Evolutionary conservation across 2,888 invertebrate genomes (phyloP).

Genomic region (Athalia cordata): DNA sequence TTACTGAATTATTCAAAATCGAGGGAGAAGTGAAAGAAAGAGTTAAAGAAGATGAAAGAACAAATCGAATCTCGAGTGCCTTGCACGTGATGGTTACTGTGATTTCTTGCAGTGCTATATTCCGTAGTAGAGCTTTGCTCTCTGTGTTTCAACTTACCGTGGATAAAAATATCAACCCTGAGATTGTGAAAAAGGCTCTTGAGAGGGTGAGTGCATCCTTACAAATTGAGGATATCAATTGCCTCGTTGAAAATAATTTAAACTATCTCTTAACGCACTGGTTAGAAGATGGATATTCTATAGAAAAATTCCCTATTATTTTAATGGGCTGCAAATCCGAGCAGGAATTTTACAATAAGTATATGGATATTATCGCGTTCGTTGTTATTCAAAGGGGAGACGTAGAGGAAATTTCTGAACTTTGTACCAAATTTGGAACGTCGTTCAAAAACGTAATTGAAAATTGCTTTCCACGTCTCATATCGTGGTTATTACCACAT

Average conservation of each 20-base stretch:
- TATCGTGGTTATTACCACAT: constrained; percentile 56
- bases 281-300: constrained; percentile 70
- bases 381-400: constrained; percentile 70
- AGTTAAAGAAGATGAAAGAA: constrained; percentile 77
- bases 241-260: constrained; percentile 72
- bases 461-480: constrained; percentile 60
- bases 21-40: constrained; percentile 71
- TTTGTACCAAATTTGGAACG: constrained; percentile 63
- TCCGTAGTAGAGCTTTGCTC: constrained; percentile 76
- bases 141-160: constrained; percentile 76
- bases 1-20: constrained; percentile 69
- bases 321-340: constrained; percentile 71
- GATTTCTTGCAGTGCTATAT: constrained; percentile 75
- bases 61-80: constrained; percentile 77
- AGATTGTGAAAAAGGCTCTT: constrained; percentile 74
- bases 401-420: constrained; percentile 56
- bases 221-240: constrained; percentile 60
- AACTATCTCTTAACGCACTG: constrained; percentile 75
- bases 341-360: constrained; percentile 71
- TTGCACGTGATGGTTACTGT: constrained; percentile 77
- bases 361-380: constrained; percentile 71
- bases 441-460: constrained; percentile 63
- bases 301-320: constrained; percentile 73
- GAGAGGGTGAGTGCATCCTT: constrained; percentile 64
- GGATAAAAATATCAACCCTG: constrained; percentile 74